Evolutionary conservation across 2,113 vertebrate genomes (phyloP), one percentile per base, ranked within the genome.

Genomic region (Verasper variegatus): DNA sequence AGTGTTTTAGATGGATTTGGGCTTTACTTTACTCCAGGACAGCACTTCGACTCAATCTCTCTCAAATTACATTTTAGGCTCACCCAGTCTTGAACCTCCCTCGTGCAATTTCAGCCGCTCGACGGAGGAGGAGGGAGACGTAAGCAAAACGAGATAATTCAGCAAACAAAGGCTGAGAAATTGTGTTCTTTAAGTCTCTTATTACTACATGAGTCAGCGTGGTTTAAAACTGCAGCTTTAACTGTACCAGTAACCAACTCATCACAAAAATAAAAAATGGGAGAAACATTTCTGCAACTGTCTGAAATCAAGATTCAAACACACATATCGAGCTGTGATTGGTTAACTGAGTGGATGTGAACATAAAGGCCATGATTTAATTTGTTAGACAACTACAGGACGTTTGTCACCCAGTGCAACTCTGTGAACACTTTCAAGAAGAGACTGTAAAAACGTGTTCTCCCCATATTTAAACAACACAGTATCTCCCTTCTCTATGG

Each of bases 31-130:
- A 20, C 51, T 54, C 51, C 2, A 17, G 51, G 20, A 54, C 45
- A 49, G 45, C 45, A 49, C 15, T 49, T 49, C 1, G 5, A 54
- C 20, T 20, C 51, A 54, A n/a, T n/a, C 20, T 54, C 20, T 54
- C 9, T 21, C 51, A 17, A 51, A 51, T 51, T 5, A 2, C 17
- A 54, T 54, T 10, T 54, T n/a, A 9, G 51, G 51, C 51, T 31
- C 31, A n/a, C 20, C 51, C 51, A 13, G 31, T 27, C 24, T 47
- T 37, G 12, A 67, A 17, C 15, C 35, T 67, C 45, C 62, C 49
- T 52, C 17, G 11, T 72, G 24, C 2, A 54, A 68, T 58, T 59
- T 56, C 52, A 56, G 79, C 7, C 59, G 15, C 71, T 37, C 42
- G 35, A 31, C 14, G 23, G 51, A 57, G 23, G 21, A 27, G 73